Percentiles rank a stretch among this genome's conserved stretches.
Evolutionary conservation across 2,797 vertebrate genomes (phyloP).

Genomic region (Morelia viridis): DNA sequence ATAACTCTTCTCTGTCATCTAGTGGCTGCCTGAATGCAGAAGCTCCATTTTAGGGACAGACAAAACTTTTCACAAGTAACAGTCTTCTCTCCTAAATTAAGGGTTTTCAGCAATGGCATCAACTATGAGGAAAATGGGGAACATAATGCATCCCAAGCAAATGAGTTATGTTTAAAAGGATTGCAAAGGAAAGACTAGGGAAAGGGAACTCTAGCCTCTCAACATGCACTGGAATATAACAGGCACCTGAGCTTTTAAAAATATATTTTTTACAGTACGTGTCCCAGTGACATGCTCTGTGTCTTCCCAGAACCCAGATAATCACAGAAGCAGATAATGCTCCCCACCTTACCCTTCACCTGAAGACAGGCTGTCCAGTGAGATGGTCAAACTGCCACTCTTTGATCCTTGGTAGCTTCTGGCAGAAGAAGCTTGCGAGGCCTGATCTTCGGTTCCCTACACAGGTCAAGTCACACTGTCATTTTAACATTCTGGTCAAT

Average conservation of each 20-base stretch:
- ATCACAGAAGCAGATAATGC: not conserved
- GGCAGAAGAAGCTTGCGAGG: constrained; percentile 47
- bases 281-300: not conserved
- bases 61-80: not conserved
- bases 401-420: constrained; percentile 26
- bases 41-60: not conserved
- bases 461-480: not conserved
- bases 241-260: not conserved
- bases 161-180: not conserved
- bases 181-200: not conserved
- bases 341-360: constrained; percentile 63
- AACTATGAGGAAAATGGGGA: not conserved
- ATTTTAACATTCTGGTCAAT: not conserved
- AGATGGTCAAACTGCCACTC: not conserved
- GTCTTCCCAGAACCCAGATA: not conserved
- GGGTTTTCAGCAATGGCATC: not conserved
- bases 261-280: not conserved
- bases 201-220: not conserved
- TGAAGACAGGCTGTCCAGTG: constrained; percentile 36
- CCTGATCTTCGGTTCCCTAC: constrained; percentile 60
- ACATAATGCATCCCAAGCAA: not conserved
- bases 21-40: not conserved
- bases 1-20: not conserved
- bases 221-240: not conserved
- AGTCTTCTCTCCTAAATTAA: not conserved